These are phyloP conservation scores for Tyto alba DNA, from an alignment of 2,113 vertebrate species.

Conservation along the genomic window DNA sequence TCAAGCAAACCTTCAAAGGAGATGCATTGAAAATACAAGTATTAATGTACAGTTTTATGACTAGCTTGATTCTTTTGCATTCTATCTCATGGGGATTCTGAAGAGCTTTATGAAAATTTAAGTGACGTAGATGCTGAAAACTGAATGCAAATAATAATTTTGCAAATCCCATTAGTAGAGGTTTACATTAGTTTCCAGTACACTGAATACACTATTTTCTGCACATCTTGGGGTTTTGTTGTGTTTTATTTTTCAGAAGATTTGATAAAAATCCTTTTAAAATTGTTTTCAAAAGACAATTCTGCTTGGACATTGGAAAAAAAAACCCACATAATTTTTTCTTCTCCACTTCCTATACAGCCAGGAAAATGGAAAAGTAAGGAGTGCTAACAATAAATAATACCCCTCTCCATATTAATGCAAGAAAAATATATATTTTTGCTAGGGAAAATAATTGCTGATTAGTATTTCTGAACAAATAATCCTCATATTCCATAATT, in stretches of 20 bases:
- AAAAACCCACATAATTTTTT: neutral
- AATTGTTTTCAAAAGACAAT: neutral
- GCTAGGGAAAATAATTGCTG: neutral
- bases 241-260: neutral
- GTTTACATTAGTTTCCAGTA: neutral
- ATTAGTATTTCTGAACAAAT: slow-evolving; percentile 16
- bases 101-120: slow-evolving; percentile 14
- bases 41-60: neutral
- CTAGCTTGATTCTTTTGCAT: neutral
- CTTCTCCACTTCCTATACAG: neutral
- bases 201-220: neutral
- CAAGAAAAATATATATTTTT: neutral
- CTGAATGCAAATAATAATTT: slow-evolving; percentile 21
- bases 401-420: neutral
- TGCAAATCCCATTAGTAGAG: neutral
- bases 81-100: neutral
- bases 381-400: neutral
- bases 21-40: neutral
- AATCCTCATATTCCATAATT: neutral
- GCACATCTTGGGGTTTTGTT: neutral
- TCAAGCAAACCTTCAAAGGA: neutral
- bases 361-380: neutral
- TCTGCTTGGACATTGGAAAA: neutral
- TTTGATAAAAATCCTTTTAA: neutral
- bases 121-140: neutral